Conservation (phyloP, 2,888 invertebrate species). For the Drosophila kuntzei region DNA sequence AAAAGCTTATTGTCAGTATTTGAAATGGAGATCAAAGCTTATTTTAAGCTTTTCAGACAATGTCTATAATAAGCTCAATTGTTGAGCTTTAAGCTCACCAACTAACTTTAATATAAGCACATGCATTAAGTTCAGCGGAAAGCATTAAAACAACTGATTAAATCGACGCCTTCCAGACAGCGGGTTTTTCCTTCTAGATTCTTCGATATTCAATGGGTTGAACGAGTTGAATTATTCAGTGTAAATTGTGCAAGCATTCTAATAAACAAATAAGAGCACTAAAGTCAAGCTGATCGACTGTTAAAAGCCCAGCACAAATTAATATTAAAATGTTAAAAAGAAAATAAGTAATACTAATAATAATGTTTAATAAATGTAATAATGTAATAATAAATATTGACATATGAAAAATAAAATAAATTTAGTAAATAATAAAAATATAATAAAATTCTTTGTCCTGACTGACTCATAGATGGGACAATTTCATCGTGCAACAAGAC, state of each 20-base stretch:
- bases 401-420: too few species aligned
- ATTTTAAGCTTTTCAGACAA: not conserved
- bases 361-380: too few species aligned
- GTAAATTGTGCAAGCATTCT: conserved; percentile 59
- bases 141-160: not conserved
- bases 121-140: not conserved
- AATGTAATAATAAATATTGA: too few species aligned
- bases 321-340: too few species aligned
- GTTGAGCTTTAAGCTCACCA: conserved; percentile 5
- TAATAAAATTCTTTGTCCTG: too few species aligned
- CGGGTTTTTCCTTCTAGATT: conserved; percentile 14
- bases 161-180: not conserved
- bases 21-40: conserved; percentile 7
- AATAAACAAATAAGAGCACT: not conserved
- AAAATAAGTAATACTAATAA: too few species aligned
- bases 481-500: too few species aligned
- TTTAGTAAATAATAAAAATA: too few species aligned
- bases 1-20: not conserved
- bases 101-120: not conserved
- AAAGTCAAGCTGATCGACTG: not conserved
- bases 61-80: not conserved
- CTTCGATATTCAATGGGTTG: conserved; percentile 7
- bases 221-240: conserved; percentile 20
- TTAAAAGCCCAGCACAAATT: too few species aligned
- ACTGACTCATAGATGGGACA: too few species aligned